phyloP scores from a whole-genome alignment of 2,113 vertebrate genomes.

The Neolamprologus kungweensis region DNA sequence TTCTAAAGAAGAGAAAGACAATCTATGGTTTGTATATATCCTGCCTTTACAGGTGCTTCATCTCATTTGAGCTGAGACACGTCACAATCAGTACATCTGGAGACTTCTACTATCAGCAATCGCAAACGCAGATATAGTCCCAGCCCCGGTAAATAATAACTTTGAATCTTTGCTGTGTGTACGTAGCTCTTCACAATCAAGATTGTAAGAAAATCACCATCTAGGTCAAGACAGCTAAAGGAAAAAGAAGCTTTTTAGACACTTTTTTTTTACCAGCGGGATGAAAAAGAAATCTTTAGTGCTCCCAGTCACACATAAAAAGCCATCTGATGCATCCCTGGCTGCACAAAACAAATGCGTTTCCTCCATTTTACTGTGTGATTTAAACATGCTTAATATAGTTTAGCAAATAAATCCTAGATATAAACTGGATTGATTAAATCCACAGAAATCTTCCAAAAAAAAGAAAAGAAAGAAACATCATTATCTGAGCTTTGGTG shows the following conservation, averaged over 20 bases:
- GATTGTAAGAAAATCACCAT: not conserved
- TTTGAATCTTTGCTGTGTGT: not conserved
- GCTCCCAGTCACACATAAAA: not conserved
- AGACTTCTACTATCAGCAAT: not conserved
- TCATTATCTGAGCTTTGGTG: not conserved
- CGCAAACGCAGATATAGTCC: not conserved
- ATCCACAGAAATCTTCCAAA: not conserved
- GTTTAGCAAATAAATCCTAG: slow-evolving; percentile 1
- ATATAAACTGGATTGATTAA: not conserved
- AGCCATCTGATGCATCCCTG: not conserved
- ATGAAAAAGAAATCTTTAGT: not conserved
- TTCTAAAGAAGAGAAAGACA: not conserved
- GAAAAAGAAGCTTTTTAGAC: not conserved
- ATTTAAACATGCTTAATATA: slow-evolving; percentile 3
- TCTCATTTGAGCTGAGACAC: not conserved
- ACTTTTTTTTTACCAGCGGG: not conserved
- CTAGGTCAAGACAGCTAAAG: not conserved
- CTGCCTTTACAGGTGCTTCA: not conserved
- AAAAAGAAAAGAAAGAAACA: not conserved
- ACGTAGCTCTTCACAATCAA: not conserved
- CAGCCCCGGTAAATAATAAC: not conserved
- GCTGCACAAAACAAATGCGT: not conserved
- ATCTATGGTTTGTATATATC: not conserved
- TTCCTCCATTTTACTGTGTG: not conserved
- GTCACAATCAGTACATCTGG: not conserved